Evolutionary conservation across 2,888 invertebrate species (phyloP), one percentile per base, ranked within the genome.

Genomic region (Gerosis bhagava): DNA sequence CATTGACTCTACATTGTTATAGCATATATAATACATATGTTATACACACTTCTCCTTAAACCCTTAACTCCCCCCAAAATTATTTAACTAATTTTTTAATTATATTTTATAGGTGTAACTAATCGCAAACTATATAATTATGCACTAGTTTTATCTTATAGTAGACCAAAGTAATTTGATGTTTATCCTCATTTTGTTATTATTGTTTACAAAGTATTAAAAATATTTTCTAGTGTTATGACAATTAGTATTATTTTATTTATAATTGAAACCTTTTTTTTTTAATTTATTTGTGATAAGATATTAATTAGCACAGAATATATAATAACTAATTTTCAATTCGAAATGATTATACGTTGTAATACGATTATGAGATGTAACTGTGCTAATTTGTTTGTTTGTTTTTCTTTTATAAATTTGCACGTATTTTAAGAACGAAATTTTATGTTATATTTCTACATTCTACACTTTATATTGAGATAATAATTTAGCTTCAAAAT

Each of bases 161-260:
- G 55, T 65, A 70, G 77, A 84, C 86, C 86, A 86, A 86, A 84
- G 86, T 81, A 74, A 76, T 74, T 59, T 69, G 69, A 70, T 69
- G 73, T 68, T 78, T 66, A 73, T 70, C 63, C 59, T 37, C 12
- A 17, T 31, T 65, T 59, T 58, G 46, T 46, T 53, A 47, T 55
- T 50, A 39, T 25, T 34, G 17, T 29, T 40, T 41, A 41, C 28
- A 35, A 47, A 35, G 47, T 47, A 41, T 47, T 47, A 47, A 28
- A n/a, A 70, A 35, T 69, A 70, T 42, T 53, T 32, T 43, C 53
- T 55, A 67, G 60, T 68, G 58, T 70, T 72, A 69, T 68, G 67
- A 65, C 60, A 57, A 60, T 58, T 63, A 80, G 80, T 80, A 80
- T 80, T 80, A 80, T 74, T 75, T 74, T 77, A 52, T 66, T n/a